A percentile compares a stretch with the other conserved stretches of the same genome.
Conservation (phyloP, 2,888 invertebrate species). For the Ectemnius continuus region DNA sequence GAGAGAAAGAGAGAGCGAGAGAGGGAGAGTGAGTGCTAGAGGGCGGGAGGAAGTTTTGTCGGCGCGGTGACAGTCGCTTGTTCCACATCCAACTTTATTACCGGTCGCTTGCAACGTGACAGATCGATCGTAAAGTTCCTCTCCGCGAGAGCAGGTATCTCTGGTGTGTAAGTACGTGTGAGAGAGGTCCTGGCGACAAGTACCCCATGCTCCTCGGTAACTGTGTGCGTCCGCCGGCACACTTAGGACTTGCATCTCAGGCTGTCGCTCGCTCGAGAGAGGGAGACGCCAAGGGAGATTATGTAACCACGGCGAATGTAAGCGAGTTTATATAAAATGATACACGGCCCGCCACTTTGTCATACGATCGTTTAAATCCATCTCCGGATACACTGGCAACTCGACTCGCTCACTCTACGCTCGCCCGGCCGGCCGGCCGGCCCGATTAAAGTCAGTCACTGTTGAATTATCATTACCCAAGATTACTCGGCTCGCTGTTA, state of each 20-base stretch:
- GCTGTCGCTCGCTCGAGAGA: conserved; percentile 4
- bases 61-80: conserved; percentile 59
- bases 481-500: conserved; percentile 49
- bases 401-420: conserved; percentile 14
- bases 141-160: conserved; percentile 8
- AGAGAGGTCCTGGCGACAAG: conserved; percentile 5
- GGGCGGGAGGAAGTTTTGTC: conserved; percentile 53
- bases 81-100: conserved; percentile 63
- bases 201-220: too few relatives aligned
- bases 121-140: conserved; percentile 62
- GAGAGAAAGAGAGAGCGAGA: too few relatives aligned
- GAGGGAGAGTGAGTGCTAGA: too few relatives aligned
- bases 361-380: conserved; percentile 62
- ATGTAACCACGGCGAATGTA: conserved; percentile 35
- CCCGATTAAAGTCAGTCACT: conserved; percentile 57
- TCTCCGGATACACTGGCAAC: conserved; percentile 30
- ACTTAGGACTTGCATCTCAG: conserved; percentile 10
- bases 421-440: neutral
- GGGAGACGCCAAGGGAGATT: neutral
- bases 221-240: too few relatives aligned
- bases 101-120: conserved; percentile 59
- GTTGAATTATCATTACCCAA: conserved; percentile 54
- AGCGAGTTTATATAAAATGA: conserved; percentile 62
- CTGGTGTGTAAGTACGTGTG: conserved; percentile 23
- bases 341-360: conserved; percentile 60